phyloP scores from a whole-genome alignment of 2,797 vertebrate species.

The Gallirallus australis region DNA sequence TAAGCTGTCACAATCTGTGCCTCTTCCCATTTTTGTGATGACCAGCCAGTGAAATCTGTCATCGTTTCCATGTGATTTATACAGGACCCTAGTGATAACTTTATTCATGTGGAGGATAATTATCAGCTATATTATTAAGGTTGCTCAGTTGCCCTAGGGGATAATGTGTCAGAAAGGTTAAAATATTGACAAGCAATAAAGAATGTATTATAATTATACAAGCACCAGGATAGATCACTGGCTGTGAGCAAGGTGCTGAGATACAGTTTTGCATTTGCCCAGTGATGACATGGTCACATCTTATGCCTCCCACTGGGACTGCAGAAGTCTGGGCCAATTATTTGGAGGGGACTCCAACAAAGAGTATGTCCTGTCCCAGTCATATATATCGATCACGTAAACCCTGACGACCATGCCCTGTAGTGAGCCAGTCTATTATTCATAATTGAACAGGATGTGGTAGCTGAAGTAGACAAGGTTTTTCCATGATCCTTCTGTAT shows the following conservation, averaged over 20 bases:
- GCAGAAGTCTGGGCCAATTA: background rate
- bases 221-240: background rate
- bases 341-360: background rate
- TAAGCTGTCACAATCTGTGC: slow-evolving; percentile 52
- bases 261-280: background rate
- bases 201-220: slow-evolving; percentile 31
- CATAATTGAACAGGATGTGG: background rate
- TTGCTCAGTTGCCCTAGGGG: slow-evolving; percentile 57
- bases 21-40: slow-evolving; percentile 9
- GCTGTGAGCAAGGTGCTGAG: background rate
- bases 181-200: slow-evolving; percentile 69
- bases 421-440: background rate
- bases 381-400: background rate
- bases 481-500: background rate
- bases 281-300: background rate
- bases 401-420: background rate
- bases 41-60: slow-evolving; percentile 40
- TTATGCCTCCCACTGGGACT: background rate
- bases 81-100: slow-evolving; percentile 38
- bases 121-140: slow-evolving; percentile 64
- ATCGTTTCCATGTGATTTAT: slow-evolving; percentile 68
- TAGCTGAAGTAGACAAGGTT: background rate
- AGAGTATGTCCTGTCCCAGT: background rate
- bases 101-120: slow-evolving; percentile 70
- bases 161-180: slow-evolving; percentile 66